Evolutionary conservation across 1,140 invertebrate genomes (phyloP), one percentile per base, ranked within the genome.

Genomic region (Drosophila simulans): DNA sequence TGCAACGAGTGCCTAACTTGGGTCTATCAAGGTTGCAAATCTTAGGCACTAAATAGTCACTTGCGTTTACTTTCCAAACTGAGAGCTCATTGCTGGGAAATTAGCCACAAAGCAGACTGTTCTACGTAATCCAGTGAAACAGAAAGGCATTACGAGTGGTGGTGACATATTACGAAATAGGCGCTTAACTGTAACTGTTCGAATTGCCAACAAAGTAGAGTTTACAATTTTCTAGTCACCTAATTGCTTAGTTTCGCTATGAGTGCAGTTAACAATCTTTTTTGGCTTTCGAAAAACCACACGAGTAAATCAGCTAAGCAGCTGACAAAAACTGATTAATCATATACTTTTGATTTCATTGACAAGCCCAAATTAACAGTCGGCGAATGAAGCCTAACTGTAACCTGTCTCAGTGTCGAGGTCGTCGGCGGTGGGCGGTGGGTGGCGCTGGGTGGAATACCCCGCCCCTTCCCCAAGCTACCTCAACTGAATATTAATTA

Each of bases 351-450:
- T 42, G 46, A 57, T 77, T 73, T 77, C 77, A 77, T 77, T 85
- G 81, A 58, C 51, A 77, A 77, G 49, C 27, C 56, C 20, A 80
- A 66, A 84, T 84, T 80, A 73, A 69, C 63, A 84, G 62, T 80
- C 72, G 12, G 40, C 34, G 46, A 54, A 53, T 64, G 58, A 42
- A 34, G 46, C 59, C 63, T 80, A 84, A 84, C 81, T 85, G 81
- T 86, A 85, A 73, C 66, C 72, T 77, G 77, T 79, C 64, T 73
- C 72, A 80, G 56, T 68, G 72, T 71, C 70, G 46, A 35, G 70
- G 52, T 22, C 17, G 20, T 12, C 37, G 35, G 34, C 52, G 37
- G 53, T 13, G 25, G 5, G 54, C 5, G 51, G 53, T n/a, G 20
- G 4, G 40, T n/a, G 51, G 40, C 22, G 12, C 37, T 40, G 45